Conservation (phyloP, 2,888 invertebrate species). For the Hirtodrosophila alboralis region DNA sequence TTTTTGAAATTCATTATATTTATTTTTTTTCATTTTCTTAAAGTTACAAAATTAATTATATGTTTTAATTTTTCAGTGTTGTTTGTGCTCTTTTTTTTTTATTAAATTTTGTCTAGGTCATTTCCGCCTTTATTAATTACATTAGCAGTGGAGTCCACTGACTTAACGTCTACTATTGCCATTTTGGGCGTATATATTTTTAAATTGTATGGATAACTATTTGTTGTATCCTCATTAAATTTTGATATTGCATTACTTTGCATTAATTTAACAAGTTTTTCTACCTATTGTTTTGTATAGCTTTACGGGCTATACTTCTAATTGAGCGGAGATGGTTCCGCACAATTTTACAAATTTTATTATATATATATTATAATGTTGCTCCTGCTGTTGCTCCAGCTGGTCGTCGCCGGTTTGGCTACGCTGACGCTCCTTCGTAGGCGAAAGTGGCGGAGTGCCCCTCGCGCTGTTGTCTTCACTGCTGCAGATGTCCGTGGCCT, state of each 20-base stretch:
- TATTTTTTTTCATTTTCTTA: conserved; percentile 3
- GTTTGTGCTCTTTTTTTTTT: conserved; percentile 1
- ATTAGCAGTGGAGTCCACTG: too few species aligned
- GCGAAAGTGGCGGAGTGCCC: conserved; percentile 11
- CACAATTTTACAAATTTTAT: conserved; percentile 7
- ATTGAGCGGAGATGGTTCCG: conserved; percentile 7
- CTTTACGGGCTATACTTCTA: conserved; percentile 6
- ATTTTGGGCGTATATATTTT: neutral
- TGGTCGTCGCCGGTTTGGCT: conserved; percentile 10
- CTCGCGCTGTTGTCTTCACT: conserved; percentile 8
- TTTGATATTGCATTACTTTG: neutral
- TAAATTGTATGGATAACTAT: neutral
- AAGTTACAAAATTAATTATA: neutral
- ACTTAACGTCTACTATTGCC: too few species aligned
- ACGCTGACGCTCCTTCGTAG: conserved; percentile 11
- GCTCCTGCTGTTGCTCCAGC: conserved; percentile 4
- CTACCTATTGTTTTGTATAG: conserved; percentile 10
- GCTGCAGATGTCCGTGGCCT: conserved; percentile 8
- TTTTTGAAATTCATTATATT: neutral
- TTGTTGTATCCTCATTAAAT: neutral
- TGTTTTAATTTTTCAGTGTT: neutral
- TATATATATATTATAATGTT: neutral
- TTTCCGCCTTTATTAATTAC: neutral
- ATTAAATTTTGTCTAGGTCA: conserved; percentile 2
- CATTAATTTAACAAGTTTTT: too few species aligned